Conservation (phyloP, 2,888 invertebrate genomes). For the Agrochola lota region DNA sequence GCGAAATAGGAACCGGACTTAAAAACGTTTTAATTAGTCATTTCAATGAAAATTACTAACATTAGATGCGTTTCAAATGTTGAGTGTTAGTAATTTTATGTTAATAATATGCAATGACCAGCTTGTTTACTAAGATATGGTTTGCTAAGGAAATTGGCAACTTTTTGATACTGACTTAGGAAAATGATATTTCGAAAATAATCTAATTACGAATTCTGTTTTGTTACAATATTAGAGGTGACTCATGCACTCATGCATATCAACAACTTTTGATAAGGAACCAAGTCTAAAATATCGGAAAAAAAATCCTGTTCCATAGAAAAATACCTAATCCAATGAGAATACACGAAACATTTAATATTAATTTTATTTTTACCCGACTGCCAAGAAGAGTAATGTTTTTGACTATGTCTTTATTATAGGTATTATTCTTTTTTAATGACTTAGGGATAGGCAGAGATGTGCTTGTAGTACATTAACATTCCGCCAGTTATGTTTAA, state of each 20-base stretch:
- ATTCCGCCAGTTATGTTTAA: too few relatives aligned
- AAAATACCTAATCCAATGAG: too few relatives aligned
- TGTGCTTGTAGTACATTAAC: too few relatives aligned
- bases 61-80: constrained; percentile 21
- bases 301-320: too few relatives aligned
- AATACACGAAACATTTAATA: too few relatives aligned
- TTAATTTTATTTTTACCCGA: too few relatives aligned
- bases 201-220: constrained; percentile 2
- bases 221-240: neutral
- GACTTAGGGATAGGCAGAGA: too few relatives aligned
- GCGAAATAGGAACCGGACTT: constrained; percentile 2
- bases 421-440: too few relatives aligned
- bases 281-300: neutral
- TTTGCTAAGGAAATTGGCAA: neutral
- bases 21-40: constrained; percentile 7
- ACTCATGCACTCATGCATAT: neutral
- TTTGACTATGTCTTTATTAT: too few relatives aligned
- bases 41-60: constrained; percentile 31
- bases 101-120: constrained; percentile 16
- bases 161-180: neutral
- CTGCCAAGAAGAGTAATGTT: too few relatives aligned
- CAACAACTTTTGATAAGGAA: neutral
- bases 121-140: constrained; percentile 2
- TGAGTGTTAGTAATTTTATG: constrained; percentile 16
- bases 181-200: neutral